Percentiles rank a stretch among this genome's conserved stretches.
Conservation (phyloP, 2,797 vertebrate species). For the Saxicola maurus region DNA sequence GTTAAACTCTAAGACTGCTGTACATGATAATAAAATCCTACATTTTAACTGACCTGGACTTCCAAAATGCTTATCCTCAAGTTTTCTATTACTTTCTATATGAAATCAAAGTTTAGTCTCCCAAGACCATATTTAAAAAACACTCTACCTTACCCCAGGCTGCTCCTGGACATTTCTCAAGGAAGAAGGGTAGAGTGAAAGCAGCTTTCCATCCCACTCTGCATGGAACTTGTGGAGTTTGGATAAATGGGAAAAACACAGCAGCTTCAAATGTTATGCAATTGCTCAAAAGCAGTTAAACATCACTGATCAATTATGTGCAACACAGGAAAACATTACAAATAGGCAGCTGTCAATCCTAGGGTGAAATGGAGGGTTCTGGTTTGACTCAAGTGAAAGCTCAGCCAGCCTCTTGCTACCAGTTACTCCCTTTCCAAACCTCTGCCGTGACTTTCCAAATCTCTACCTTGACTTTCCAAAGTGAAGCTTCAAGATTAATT, state of each 20-base stretch:
- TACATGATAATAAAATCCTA: neutral
- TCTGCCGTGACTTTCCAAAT: neutral
- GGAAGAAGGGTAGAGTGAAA: neutral
- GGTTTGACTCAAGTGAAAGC: neutral
- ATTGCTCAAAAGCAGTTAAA: neutral
- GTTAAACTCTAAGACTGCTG: neutral
- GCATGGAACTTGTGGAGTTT: neutral
- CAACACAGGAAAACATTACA: neutral
- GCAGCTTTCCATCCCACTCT: neutral
- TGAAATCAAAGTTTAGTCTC: neutral
- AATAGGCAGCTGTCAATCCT: neutral
- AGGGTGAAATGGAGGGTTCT: neutral
- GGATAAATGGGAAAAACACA: neutral
- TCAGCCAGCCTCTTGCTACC: neutral
- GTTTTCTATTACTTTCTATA: neutral
- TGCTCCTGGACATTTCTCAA: neutral
- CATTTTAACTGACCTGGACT: neutral
- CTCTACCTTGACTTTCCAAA: neutral
- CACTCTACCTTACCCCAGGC: neutral
- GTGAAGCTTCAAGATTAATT: neutral
- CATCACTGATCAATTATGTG: neutral
- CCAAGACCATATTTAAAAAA: neutral
- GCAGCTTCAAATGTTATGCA: neutral
- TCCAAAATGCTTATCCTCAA: neutral
- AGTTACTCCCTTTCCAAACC: neutral